Evolutionary conservation across 2,113 vertebrate genomes (phyloP).

Genomic region (Montifringilla adamsi): DNA sequence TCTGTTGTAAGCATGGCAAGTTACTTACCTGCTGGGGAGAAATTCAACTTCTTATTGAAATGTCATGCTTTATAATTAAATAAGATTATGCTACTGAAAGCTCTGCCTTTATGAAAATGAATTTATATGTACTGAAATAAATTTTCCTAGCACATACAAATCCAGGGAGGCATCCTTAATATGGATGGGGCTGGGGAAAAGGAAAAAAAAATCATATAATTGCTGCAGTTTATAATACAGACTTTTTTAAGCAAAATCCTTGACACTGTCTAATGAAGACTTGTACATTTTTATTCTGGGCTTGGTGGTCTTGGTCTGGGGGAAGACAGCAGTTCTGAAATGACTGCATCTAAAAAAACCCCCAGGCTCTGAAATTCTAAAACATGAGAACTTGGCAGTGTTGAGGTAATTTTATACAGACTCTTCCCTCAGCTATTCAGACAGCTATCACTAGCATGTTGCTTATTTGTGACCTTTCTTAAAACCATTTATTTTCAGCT

Average conservation of each 20-base stretch:
- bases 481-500: neutral
- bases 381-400: neutral
- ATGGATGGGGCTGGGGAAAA: neutral
- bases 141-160: neutral
- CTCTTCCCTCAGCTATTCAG: neutral
- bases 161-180: neutral
- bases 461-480: neutral
- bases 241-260: neutral
- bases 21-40: neutral
- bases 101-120: neutral
- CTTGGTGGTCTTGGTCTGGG: neutral
- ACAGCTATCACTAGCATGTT: neutral
- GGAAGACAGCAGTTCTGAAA: neutral
- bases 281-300: neutral
- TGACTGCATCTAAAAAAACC: neutral
- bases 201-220: neutral
- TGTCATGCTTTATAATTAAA: slow-evolving; percentile 32
- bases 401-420: neutral
- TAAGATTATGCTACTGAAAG: neutral
- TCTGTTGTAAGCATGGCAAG: neutral
- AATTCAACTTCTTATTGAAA: slow-evolving; percentile 14
- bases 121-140: neutral
- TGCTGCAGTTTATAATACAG: neutral
- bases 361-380: neutral
- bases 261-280: neutral